Percentiles rank a stretch among this genome's conserved stretches.
Conservation (phyloP, 2,113 vertebrate species). For the Isichthys henryi region DNA sequence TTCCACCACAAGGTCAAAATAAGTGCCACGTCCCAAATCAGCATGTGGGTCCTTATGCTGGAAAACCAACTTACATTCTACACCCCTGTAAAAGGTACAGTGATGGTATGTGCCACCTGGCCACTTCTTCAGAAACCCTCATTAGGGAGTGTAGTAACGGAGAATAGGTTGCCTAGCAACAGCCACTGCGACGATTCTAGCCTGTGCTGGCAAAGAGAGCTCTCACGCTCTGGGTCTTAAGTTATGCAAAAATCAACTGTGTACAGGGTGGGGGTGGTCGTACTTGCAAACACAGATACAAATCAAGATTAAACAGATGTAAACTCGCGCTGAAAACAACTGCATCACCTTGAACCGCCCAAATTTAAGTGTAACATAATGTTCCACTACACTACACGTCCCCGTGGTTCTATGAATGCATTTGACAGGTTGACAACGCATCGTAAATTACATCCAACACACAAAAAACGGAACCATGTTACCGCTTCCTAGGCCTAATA, state of each 20-base stretch:
- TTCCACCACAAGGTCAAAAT: not conserved
- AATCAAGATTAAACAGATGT: not conserved
- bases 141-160: conserved; percentile 38
- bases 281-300: conserved; percentile 6
- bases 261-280: conserved; percentile 19
- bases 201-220: conserved; percentile 7
- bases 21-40: not conserved
- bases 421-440: not conserved
- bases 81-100: conserved; percentile 12
- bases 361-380: not conserved
- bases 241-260: not conserved
- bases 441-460: not conserved
- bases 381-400: not conserved
- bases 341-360: not conserved
- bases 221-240: not conserved
- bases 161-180: conserved; percentile 47
- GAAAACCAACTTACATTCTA: not conserved
- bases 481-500: not conserved
- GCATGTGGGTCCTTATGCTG: not conserved
- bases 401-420: not conserved
- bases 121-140: conserved; percentile 32
- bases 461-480: not conserved
- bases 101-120: conserved; percentile 42
- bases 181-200: conserved; percentile 35
- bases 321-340: not conserved